These are phyloP conservation scores for Exephanes ischioxanthus DNA, from an alignment of 2,888 invertebrate genomes.

Conservation along the genomic window DNA sequence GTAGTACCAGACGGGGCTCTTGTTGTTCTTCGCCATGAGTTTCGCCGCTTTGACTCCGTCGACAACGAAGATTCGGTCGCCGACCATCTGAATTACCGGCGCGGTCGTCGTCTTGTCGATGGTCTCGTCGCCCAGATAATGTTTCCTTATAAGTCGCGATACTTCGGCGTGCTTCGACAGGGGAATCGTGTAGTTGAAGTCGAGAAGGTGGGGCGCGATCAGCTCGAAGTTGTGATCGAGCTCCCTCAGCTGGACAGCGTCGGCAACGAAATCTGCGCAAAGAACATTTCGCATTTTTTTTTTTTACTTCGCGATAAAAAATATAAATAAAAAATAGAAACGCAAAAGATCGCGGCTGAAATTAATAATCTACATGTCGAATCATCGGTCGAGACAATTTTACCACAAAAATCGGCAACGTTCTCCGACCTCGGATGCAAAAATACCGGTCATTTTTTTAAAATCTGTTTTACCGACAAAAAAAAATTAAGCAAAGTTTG, in stretches of 20 bases:
- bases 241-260: conserved; percentile 85
- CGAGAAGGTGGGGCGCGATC: conserved; percentile 88
- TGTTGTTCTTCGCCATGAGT: conserved; percentile 86
- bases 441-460: too few species aligned
- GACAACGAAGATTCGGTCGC: conserved; percentile 88
- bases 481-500: too few species aligned
- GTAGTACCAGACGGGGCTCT: conserved; percentile 89
- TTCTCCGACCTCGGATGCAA: too few species aligned
- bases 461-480: too few species aligned
- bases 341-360: too few species aligned
- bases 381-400: too few species aligned
- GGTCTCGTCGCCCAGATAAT: conserved; percentile 86
- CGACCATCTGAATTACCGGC: conserved; percentile 86
- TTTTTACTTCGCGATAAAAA: too few species aligned
- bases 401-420: too few species aligned
- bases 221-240: conserved; percentile 87
- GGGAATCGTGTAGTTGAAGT: conserved; percentile 88
- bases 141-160: conserved; percentile 86
- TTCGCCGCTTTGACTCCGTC: conserved; percentile 88
- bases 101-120: conserved; percentile 79
- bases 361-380: too few species aligned
- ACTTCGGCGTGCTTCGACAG: conserved; percentile 84
- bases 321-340: too few species aligned
- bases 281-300: conserved; percentile 68
- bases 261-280: conserved; percentile 82